Base-by-base conservation (phyloP, 2,113 vertebrate genomes). In the Butorides virescens region DNA sequence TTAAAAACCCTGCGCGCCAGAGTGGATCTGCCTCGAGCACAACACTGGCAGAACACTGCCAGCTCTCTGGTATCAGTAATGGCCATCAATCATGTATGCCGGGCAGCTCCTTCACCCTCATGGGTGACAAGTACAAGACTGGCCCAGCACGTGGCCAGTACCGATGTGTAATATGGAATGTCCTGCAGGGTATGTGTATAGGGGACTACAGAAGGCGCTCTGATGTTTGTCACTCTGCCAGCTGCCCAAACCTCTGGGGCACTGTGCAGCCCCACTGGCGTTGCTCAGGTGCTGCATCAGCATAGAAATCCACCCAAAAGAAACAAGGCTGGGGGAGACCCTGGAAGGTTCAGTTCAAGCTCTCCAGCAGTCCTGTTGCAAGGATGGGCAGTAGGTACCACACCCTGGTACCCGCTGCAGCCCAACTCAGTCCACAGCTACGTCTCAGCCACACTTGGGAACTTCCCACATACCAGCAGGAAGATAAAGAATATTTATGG, bases 91-190 rank as follows among this genome's bases (percentile, higher is more conserved):
- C 42, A 8, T 6, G 42, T 42, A 42, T 6, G 42, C 42, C 6
- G 13, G 42, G 13, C 42, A 42, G 42, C 42, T 42, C 42, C 42
- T 42, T 5, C 42, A 42, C 42, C 23, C 53, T 73, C 21, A 13
- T 0, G 2, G 19, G 23, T 16, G 52, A 36, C 47, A 71, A 26
- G 65, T 13, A 42, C 27, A 61, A 4, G 27, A 25, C 30, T 3
- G 49, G 42, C 10, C 18, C 4, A 0, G 68, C 4, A 1, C 1
- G 10, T 6, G 34, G 20, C 50, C 62, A 47, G 29, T 5, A 34
- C 9, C 1, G 0, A 4, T n/a, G n/a, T 5, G 23, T 23, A 32
- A 56, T 6, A 32, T 23, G 37, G 72, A 49, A 27, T 8, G 50
- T 7, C 75, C 47, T 70, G 42, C 36, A 52, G 25, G 34, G 23